Evolutionary conservation across 2,888 invertebrate species (phyloP), one percentile per base, ranked within the genome.

Genomic region (Polydesmus complanatus): DNA sequence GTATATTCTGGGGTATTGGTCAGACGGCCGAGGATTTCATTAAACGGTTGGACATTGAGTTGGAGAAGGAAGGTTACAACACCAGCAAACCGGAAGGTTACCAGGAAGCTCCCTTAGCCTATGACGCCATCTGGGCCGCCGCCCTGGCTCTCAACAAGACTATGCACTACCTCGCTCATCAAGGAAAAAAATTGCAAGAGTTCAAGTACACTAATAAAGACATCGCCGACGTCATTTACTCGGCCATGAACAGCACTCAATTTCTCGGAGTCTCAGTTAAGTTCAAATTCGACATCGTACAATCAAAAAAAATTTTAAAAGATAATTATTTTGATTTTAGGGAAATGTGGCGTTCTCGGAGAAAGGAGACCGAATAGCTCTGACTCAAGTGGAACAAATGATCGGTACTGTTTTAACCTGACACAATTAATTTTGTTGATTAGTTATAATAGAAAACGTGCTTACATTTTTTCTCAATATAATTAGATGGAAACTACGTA

Each of bases 51-150:
- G 88, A 94, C 74, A 81, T 84, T 67, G 84, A 85, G 62, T 79
- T 95, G 59, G 83, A 84, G 61, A 82, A 83, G 61, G 85, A 85
- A 62, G 87, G 88, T 37, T 89, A 86, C 74, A 87, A 91, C 67
- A 88, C 86, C 72, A 85, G 59, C 54, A 63, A 64, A 25, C 64
- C 65, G 2, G 91, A 90, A 73, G 95, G 96, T 14, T 95, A 95
- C 75, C 77, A 77, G 71, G 98, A 98, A 77, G 97, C 98, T 5
- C 98, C 98, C 0, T 77, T 98, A 61, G 98, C 98, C 54, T 98
- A 98, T 73, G 98, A 98, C 75, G 98, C 98, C 11, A 92, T 98
- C 56, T 99, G 98, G 98, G 93, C 97, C 50, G 87, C 97, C 37
- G 97, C 97, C 49, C 78, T 98, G 71, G 94, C 98, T 19, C 90